These are phyloP conservation scores for Cydia splendana DNA, from an alignment of 1,140 invertebrate species.

Conservation along the genomic window DNA sequence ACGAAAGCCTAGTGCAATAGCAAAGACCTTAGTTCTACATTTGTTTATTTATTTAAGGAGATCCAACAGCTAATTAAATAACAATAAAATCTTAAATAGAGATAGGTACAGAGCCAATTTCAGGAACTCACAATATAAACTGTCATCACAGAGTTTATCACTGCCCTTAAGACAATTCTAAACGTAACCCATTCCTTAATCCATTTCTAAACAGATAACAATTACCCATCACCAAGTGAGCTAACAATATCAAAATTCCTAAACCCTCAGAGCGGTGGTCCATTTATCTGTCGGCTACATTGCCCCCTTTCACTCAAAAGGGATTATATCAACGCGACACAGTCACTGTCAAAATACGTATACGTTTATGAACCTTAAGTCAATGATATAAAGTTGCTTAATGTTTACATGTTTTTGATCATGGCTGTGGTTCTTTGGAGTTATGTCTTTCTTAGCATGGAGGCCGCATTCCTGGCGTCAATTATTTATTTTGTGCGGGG, in stretches of 20 bases:
- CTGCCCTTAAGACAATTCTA: not conserved
- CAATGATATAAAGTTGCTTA: not conserved
- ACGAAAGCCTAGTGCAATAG: too few relatives aligned
- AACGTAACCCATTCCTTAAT: not conserved
- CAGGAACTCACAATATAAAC: too few relatives aligned
- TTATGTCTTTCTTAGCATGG: not conserved
- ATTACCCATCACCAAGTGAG: conserved; percentile 23
- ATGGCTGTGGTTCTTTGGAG: not conserved
- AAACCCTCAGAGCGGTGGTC: conserved; percentile 22
- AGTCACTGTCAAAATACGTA: not conserved
- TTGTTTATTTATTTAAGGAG: too few relatives aligned
- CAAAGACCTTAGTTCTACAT: too few relatives aligned
- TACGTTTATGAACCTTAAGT: not conserved
- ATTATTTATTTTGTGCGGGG: conserved; percentile 75
- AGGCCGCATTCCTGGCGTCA: conserved; percentile 57
- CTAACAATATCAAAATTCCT: conserved; percentile 30
- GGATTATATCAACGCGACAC: not conserved
- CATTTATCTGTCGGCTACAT: conserved; percentile 18
- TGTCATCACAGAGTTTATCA: too few relatives aligned
- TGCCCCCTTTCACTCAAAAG: not conserved
- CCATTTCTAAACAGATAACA: conserved; percentile 17
- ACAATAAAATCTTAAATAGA: too few relatives aligned
- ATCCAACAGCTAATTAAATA: too few relatives aligned
- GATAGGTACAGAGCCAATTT: too few relatives aligned
- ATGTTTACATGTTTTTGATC: not conserved